Base-by-base conservation (phyloP, 2,113 vertebrate species). In the Grammomys dolichurus region DNA sequence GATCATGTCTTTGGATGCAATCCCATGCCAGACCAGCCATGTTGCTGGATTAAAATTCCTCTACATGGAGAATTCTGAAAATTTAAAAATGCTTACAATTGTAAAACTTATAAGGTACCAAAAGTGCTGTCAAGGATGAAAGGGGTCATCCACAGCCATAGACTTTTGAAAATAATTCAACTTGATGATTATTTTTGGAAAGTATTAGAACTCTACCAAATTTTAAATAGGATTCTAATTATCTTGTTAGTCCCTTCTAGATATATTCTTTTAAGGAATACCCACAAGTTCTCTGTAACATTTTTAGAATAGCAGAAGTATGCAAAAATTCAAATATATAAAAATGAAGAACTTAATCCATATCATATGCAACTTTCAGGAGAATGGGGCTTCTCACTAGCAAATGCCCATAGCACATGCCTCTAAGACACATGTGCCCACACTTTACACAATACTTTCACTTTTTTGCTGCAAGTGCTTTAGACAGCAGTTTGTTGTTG, bases 221-320 rank as follows among this genome's bases (percentile, higher is more conserved):
- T 76, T 80, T 85, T 87, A 46, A 82, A 36, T 7, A 80, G 33
- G 26, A 69, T 46, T 8, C 76, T 33, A 17, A 69, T 40, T 95
- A 89, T 54, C 36, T n/a, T 20, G 36, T 80, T 77, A 93, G 20
- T 46, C 26, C 90, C 87, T 91, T 94, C 58, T 13, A 81, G n/a
- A 91, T 8, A 89, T 28, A 33, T 72, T 86, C 56, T 72, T 94
- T 82, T 87, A 91, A 77, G 76, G 40, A 81, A 4, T 90, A 72
- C 86, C 2, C 46, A 77, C 75, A 43, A 73, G 36, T 93, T 82
- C 51, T 78, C 20, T 24, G 9, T 75, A 43, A 43, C n/a, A 75
- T 43, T 75, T 73, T 75, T 43, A 75, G 60, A 80, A 84, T 2
- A 77, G 72, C 12, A n/a, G 85, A 93, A 91, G 80, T 20, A 56